Base-by-base conservation (phyloP, 2,888 invertebrate genomes). In the Apamea crenata region DNA sequence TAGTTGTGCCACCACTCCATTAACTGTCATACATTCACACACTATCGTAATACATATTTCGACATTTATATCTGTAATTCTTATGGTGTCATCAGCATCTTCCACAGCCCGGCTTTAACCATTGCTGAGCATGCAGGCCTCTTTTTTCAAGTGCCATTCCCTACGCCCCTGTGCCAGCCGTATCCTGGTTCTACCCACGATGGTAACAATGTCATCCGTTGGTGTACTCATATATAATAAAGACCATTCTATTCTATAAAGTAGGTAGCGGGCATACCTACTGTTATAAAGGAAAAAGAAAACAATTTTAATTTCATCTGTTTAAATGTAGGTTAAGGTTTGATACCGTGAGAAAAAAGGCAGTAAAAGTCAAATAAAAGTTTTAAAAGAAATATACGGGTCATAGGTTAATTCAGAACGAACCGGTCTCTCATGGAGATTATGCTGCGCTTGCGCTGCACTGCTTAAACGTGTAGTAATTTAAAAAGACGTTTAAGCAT, bases 391-490 rank as follows among this genome's bases (percentile, higher is more conserved):
- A 83, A 87, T 83, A 74, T 82, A 79, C 86, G 65, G 90, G 89
- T 91, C 90, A 91, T 79, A 91, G 92, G 91, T 90, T 88, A 87
- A 79, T 83, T 80, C 53, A 63, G 68, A 86, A 88, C 74, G 75
- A 87, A 89, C 88, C 85, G 79, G 87, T 88, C 85, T 84, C 66
- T 21, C 29, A 74, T 71, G 73, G 66, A 77, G 74, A 82, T 80
- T 47, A 72, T 79, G 67, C 75, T 81, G 74, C 67, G 73, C 79
- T 77, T 87, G 82, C 74, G 74, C 59, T 79, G 69, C 63, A 73
- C 56, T 44, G 70, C 29, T 73, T 65, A 18, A 16, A 71, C 72
- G n/a, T 77, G 59, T n/a, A 36, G 2, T 68, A 32, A n/a, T 50
- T 50, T 50, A 63, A 63, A 8, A 2, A 70, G 32, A 16, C 32